Base-by-base conservation (phyloP, 1,140 invertebrate species). In the Dreissena polymorpha region DNA sequence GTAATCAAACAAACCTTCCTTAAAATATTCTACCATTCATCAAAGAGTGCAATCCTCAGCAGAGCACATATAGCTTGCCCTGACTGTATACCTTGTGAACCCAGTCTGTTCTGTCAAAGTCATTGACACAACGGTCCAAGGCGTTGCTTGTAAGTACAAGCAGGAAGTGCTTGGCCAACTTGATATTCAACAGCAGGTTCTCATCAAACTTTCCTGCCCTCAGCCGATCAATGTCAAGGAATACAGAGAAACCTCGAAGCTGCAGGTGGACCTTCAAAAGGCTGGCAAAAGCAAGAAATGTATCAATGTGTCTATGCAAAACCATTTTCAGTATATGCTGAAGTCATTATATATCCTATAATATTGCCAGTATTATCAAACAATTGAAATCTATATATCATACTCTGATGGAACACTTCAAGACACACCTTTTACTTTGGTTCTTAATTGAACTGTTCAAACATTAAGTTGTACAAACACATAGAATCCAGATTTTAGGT, bases 51-150 rank as follows among this genome's bases (percentile, higher is more conserved):
- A 39, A 39, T 39, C 39, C 8, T 39, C 39, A 39, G 39, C 39
- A 39, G 3, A 39, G 39, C 39, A 39, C 39, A 2, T 39, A 39
- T 39, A 39, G 39, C 39, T 39, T 39, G 2, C 39, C 39, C 39
- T 39, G 39, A 39, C 39, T 39, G 39, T 5, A 39, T 74, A 90
- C 89, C 93, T 97, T 96, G 93, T 99, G 99, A 70, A 99, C 98
- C 99, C 99, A 99, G 94, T 99, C 99, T 94, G 99, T 99, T 92
- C 97, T 96, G 74, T 99, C 98, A 25, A 93, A 94, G 91, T 99
- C 99, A 29, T 95, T 95, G 78, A 97, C 95, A 93, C 99, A 99
- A 86, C 99, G 94, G 87, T 99, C 98, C 64, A 99, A 93, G 39
- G 99, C 97, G 87, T 97, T 96, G 3, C 98, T 97, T 23, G 98